Evolutionary conservation across 1,140 invertebrate species (phyloP).

Genomic region (Armadillidium nasatum): DNA sequence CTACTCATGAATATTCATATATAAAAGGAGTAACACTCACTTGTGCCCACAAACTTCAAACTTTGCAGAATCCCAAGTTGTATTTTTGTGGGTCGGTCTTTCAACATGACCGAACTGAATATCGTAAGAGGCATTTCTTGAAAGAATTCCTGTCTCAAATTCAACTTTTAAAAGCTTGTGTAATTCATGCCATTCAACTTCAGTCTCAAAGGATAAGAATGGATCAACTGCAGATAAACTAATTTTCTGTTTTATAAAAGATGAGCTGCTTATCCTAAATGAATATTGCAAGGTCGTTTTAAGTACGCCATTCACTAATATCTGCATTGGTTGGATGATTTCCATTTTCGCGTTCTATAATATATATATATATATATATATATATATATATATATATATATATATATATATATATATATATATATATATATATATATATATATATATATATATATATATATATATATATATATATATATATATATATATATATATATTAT

Average conservation of each 20-base stretch:
- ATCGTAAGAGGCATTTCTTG: constrained; percentile 53
- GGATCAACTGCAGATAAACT: constrained; percentile 40
- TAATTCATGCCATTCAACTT: constrained; percentile 54
- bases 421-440: too few relatives aligned
- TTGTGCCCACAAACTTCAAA: constrained; percentile 57
- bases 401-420: too few relatives aligned
- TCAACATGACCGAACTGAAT: constrained; percentile 55
- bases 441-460: too few relatives aligned
- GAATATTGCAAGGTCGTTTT: too few relatives aligned
- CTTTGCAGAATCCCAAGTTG: constrained; percentile 57
- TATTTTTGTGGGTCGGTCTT: constrained; percentile 56
- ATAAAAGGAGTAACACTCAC: constrained; percentile 26
- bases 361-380: too few relatives aligned
- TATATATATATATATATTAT: too few relatives aligned
- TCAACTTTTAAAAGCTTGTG: constrained; percentile 54
- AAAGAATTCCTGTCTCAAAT: constrained; percentile 48
- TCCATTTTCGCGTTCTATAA: too few relatives aligned
- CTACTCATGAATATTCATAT: too few relatives aligned
- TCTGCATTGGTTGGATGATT: too few relatives aligned
- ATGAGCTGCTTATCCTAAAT: background rate
- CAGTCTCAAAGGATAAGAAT: constrained; percentile 51
- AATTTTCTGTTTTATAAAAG: constrained; percentile 18
- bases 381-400: too few relatives aligned
- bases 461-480: too few relatives aligned
- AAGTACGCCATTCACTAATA: too few relatives aligned